Base-by-base conservation (phyloP, 1,140 invertebrate species). In the Leptopilina clavipes region DNA sequence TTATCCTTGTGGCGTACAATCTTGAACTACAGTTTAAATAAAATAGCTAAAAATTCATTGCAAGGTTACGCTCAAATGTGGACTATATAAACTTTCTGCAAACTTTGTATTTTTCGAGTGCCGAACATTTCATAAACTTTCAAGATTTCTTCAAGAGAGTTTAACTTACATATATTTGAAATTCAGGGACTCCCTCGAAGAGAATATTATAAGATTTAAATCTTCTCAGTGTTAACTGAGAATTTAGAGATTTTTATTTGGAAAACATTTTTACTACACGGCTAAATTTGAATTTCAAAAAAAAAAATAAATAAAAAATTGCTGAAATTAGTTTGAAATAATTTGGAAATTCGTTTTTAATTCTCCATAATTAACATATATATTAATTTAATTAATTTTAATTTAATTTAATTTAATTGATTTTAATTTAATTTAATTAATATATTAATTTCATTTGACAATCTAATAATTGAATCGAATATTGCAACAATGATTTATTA, bases 81-180 rank as follows among this genome's bases (percentile, higher is more conserved):
- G 48, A 52, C 48, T 52, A 52, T n/a, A n/a, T 52, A 52, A 52
- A 52, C 48, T 52, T 52, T 52, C 48, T 6, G 48, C 48, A 52
- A 52, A 52, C 48, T 52, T 52, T 52, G 17, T 52, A 52, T 52
- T 52, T 52, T 52, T 52, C n/a, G 48, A 52, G 14, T 1, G n/a
- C 14, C 17, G 14, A n/a, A 52, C n/a, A 52, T 52, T n/a, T 52
- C n/a, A 52, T 52, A 52, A 52, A 52, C 14, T 52, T 52, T n/a
- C 48, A 52, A 52, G 48, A 52, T 52, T 52, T 52, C 48, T 52
- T 7, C 14, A 52, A 17, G n/a, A n/a, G n/a, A 52, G 48, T 52
- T 52, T 52, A 52, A 52, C 14, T 17, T 52, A 31, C 25, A 31
- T 31, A n/a, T n/a, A 52, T 52, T 52, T 52, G 48, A 52, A 52